Base-by-base conservation (phyloP, 2,797 vertebrate species). In the Chloroceryle amazona region DNA sequence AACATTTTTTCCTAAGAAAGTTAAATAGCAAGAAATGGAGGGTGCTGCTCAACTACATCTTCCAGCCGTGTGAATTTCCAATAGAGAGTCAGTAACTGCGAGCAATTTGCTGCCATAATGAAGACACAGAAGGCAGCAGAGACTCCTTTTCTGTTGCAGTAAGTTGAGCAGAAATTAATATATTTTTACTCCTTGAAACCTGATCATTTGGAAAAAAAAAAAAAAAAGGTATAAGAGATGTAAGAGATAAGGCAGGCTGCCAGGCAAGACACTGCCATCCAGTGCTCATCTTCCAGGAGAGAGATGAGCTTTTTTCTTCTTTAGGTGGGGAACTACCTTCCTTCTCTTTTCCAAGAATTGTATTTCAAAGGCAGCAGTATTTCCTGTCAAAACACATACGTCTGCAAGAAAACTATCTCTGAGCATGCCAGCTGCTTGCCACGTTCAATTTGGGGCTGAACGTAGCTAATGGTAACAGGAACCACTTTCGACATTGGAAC, bases 351-450 rank as follows among this genome's bases (percentile, higher is more conserved):
- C 20, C 67, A 95, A 55, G 61, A 88, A 72, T 16, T 4, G 0
- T 55, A 35, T 68, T 91, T 92, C 90, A 61, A 75, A 93, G 46
- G 46, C 82, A 65, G 49, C 26, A 82, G 37, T 29, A 58, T 81
- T 95, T 76, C 76, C 86, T 37, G 1, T 90, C 84, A 87, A 92
- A 96, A 96, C 80, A 91, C 11, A 73, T 55, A 42, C 5, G 7
- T 46, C 62, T 85, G 57, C 58, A 90, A 95, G 57, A 62, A 93
- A 92, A 81, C 73, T 84, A 62, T 60, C 57, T 92, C 73, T 70
- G 58, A 91, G 63, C 33, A 51, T 9, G 74, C 72, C 94, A 94
- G 81, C 83, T 97, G 89, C 82, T 93, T 96, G 84, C 92, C 93
- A 94, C n/a, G 29, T 87, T 97, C 87, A 84, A 49, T 92, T 49